Evolutionary conservation across 2,888 invertebrate species (phyloP), one percentile per base, ranked within the genome.

Genomic region (Diplazon laetatorius): DNA sequence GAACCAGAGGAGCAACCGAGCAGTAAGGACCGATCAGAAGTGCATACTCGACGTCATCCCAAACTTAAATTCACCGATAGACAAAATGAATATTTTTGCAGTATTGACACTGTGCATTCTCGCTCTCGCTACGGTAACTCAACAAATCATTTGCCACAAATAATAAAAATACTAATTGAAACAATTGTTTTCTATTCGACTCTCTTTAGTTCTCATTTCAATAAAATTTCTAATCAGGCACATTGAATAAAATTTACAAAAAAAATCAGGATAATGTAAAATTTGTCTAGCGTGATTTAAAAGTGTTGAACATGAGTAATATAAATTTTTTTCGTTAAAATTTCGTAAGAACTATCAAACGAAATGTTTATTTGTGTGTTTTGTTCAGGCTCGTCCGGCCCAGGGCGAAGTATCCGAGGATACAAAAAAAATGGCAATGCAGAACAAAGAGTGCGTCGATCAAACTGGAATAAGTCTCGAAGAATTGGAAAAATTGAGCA

Each of bases 401-500:
- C 42, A 52, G 35, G 57, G 35, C 18, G 52, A 66, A 35, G 18
- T 52, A 6, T 30, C 52, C 46, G 71, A 52, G 5, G 39, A 44
- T n/a, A 25, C 52, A 3, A 62, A 52, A 8, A 30, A 39, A 30
- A 30, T 71, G 50, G 71, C 71, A 10, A 62, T 42, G 5, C 60
- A 62, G 42, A 71, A 62, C 50, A 30, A 52, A 62, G 42, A 25
- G 42, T 78, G 78, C 20, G 60, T 65, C 59, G 71, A 74, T 6
- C 59, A 66, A 18, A 78, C 70, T n/a, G 78, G 71, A 8, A 70
- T 66, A 10, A 78, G 71, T 35, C 3, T 39, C 39, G 39, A 76
- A 46, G 66, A 78, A 46, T 46, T 78, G 20, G 50, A 60, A 18
- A 59, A 62, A 16, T 55, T 78, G 20, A 16, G 30, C 0, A 30